Evolutionary conservation across 2,888 invertebrate genomes (phyloP).

Genomic region (Conus canariensis): DNA sequence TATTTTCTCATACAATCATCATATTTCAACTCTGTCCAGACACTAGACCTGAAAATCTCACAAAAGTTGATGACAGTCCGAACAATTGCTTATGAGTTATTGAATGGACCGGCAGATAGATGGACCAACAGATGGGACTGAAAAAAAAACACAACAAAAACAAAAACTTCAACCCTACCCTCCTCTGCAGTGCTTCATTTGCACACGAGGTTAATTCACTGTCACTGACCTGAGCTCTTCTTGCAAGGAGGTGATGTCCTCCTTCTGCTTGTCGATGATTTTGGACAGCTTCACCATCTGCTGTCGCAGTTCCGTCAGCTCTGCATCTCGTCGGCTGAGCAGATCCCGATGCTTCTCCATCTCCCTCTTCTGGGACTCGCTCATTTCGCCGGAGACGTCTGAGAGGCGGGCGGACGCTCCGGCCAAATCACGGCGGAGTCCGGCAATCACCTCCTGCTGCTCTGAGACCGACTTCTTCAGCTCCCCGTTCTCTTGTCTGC

Average conservation of each 20-base stretch:
- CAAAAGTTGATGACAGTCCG: no score
- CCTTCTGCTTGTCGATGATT: constrained; percentile 76
- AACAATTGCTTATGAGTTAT: no score
- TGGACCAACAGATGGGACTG: no score
- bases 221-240: constrained; percentile 66
- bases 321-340: constrained; percentile 68
- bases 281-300: constrained; percentile 77
- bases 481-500: constrained; percentile 74
- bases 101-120: no score
- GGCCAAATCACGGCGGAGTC: constrained; percentile 74
- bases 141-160: background rate
- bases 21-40: no score
- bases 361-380: constrained; percentile 77
- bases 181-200: background rate
- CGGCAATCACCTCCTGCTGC: constrained; percentile 75
- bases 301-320: constrained; percentile 73
- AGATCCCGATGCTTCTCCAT: constrained; percentile 72
- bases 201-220: no score
- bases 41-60: no score
- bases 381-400: constrained; percentile 78
- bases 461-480: constrained; percentile 73
- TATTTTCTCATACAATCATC: no score
- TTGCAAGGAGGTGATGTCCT: constrained; percentile 68
- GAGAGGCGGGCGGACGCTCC: constrained; percentile 77
- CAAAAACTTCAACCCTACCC: background rate